A percentile compares a stretch with the other conserved stretches of the same genome.
phyloP scores from a whole-genome alignment of 2,797 vertebrate species.

The Scyliorhinus canicula region DNA sequence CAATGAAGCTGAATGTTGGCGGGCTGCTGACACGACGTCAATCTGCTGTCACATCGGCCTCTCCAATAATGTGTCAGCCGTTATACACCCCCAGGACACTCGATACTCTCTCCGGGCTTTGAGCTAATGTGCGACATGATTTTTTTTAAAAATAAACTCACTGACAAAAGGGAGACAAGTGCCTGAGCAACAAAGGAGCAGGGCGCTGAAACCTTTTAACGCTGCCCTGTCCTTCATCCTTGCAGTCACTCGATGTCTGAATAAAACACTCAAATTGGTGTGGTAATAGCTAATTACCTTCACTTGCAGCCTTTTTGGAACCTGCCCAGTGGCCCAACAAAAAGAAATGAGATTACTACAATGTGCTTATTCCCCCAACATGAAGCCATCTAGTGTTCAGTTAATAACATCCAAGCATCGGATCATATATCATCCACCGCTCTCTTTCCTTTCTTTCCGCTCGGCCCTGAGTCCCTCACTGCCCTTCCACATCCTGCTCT shows the following conservation, averaged over 20 bases:
- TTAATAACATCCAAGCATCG: constrained; percentile 12
- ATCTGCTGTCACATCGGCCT: neutral
- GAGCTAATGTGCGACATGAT: neutral
- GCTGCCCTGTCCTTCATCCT: neutral
- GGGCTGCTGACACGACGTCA: neutral
- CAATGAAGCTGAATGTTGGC: neutral
- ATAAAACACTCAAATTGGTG: neutral
- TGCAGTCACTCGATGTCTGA: neutral
- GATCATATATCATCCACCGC: constrained; percentile 25
- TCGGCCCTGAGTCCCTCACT: constrained; percentile 41
- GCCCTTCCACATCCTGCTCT: constrained; percentile 39
- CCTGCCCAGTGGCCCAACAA: neutral
- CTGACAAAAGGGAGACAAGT: neutral
- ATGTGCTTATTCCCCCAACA: constrained; percentile 43
- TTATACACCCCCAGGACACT: neutral
- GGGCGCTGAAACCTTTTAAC: neutral
- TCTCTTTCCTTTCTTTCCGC: constrained; percentile 34
- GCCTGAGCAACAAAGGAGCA: neutral
- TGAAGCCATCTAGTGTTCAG: neutral
- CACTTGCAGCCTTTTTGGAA: neutral
- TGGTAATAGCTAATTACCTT: neutral
- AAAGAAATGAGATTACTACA: constrained; percentile 18
- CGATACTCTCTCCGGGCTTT: no score
- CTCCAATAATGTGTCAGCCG: neutral
- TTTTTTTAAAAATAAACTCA: neutral